These are phyloP conservation scores for Ptychochromis oligacanthus DNA, from an alignment of 2,113 vertebrate genomes.

Conservation along the genomic window DNA sequence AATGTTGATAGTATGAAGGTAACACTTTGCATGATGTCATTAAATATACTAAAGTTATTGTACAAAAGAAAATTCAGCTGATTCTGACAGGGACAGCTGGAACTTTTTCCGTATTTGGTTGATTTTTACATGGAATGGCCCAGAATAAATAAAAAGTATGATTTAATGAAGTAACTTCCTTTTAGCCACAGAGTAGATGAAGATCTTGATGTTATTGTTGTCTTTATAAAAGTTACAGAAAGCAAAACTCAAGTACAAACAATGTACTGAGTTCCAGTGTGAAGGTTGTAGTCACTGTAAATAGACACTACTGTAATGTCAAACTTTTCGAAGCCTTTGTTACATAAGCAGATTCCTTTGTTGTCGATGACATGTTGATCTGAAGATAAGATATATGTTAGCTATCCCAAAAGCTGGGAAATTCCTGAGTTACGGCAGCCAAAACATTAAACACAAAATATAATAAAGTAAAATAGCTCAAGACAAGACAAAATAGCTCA, in stretches of 20 bases:
- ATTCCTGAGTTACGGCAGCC: background rate
- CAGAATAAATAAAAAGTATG: background rate
- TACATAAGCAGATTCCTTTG: background rate
- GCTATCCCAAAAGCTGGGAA: background rate
- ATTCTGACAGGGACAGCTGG: background rate
- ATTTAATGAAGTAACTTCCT: background rate
- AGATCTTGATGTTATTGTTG: background rate
- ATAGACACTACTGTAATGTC: background rate
- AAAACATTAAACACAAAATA: background rate
- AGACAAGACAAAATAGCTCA: background rate
- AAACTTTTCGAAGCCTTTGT: background rate
- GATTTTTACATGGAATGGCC: background rate
- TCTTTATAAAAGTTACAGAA: background rate
- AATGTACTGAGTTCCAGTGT: background rate
- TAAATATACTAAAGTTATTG: background rate
- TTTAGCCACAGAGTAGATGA: background rate
- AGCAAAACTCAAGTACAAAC: background rate
- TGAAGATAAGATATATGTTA: background rate
- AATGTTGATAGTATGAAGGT: background rate
- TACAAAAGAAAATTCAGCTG: background rate
- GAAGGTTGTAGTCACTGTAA: background rate
- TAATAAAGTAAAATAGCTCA: background rate
- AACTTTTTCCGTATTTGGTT: background rate
- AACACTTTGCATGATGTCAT: background rate
- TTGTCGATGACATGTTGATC: background rate